Conservation (phyloP, 2,797 vertebrate species). For the Erpetoichthys calabaricus region DNA sequence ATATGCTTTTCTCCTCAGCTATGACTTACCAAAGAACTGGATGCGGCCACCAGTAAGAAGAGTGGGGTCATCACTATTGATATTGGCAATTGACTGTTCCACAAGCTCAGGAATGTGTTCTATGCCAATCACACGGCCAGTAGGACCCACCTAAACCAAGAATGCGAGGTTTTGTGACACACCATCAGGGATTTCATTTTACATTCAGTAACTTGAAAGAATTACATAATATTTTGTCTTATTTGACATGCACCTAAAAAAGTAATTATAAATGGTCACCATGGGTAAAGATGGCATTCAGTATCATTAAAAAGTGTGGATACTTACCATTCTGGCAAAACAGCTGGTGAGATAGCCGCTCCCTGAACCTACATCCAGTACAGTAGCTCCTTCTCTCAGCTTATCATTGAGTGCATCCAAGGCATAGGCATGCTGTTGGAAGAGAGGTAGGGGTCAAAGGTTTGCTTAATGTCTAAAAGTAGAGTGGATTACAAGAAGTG, state of each 20-base stretch:
- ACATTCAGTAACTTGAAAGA: too few species aligned
- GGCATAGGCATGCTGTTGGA: slow-evolving; percentile 67
- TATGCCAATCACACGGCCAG: slow-evolving; percentile 68
- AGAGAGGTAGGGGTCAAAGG: not conserved
- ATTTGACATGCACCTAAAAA: too few species aligned
- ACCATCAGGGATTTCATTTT: not conserved
- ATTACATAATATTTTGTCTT: too few species aligned
- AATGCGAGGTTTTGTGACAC: not conserved
- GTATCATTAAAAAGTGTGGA: too few species aligned
- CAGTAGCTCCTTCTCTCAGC: slow-evolving; percentile 66
- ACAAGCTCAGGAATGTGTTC: slow-evolving; percentile 81
- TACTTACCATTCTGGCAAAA: slow-evolving; percentile 75
- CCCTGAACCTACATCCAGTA: slow-evolving; percentile 76
- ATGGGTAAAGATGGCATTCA: too few species aligned
- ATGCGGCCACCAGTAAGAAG: slow-evolving; percentile 64
- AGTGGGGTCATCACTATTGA: slow-evolving; percentile 59
- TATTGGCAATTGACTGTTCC: slow-evolving; percentile 55
- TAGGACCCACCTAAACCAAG: slow-evolving; percentile 49
- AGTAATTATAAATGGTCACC: too few species aligned
- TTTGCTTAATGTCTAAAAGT: not conserved
- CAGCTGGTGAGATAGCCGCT: slow-evolving; percentile 81
- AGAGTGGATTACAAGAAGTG: too few species aligned
- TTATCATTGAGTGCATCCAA: slow-evolving; percentile 74
- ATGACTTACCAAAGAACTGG: slow-evolving; percentile 57
- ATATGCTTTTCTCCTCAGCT: too few species aligned